Base-by-base conservation (phyloP, 2,113 vertebrate species). In the Orthonyx spaldingii region DNA sequence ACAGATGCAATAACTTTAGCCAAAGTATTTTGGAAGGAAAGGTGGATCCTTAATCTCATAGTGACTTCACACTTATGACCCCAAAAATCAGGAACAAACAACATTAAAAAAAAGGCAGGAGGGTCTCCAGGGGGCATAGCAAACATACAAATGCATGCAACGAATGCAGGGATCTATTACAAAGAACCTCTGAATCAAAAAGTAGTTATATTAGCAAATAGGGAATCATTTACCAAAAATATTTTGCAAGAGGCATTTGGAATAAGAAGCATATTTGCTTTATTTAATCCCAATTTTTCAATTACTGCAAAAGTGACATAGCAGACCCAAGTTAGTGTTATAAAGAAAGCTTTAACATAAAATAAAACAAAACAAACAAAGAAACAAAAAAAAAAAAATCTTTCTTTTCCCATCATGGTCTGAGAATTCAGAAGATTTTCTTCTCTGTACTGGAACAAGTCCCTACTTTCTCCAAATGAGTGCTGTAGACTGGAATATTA, bases 31-130 rank as follows among this genome's bases (percentile, higher is more conserved):
- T 19, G 50, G 83, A 76, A 37, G 39, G 68, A 76, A 85, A 71
- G 32, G 26, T 23, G 13, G 49, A 79, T 64, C 28, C 65, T 20
- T 18, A 49, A 52, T 65, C 20, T 78, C 6, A 65, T 1, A 71
- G 56, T 26, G 22, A 79, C 28, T 27, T 85, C 32, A 55, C 32
- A 49, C 7, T 78, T 81, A 49, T 1, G 21, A 91, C 41, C 50
- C 10, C n/a, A n/a, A 41, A 84, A 56, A 72, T 64, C 16, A 49
- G 24, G 22, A 82, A 52, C 2, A 72, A 59, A 44, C 41, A 3
- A 26, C 22, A 32, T 24, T 21, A 16, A 13, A 15, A n/a, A 28
- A 68, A 42, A 16, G 3, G 5, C 1, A 6, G 3, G 3, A 9
- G 6, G 11, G 3, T 49, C 72, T 82, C 28, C n/a, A 88, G 28